These are phyloP conservation scores for Schizothorax lantsangensis DNA, from an alignment of 2,797 vertebrate species.

Conservation along the genomic window DNA sequence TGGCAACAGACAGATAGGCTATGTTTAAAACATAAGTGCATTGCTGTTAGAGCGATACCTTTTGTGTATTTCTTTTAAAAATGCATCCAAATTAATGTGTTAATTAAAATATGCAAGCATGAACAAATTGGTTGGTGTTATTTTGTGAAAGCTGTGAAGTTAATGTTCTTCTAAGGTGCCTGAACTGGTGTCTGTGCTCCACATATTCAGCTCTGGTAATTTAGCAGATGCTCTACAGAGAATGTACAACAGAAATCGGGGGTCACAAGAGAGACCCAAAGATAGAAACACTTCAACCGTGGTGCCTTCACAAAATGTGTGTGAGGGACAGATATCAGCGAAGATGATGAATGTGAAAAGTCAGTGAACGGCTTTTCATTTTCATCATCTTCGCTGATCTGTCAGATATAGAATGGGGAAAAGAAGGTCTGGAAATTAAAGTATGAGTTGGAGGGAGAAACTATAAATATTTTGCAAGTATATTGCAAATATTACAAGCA, in stretches of 20 bases:
- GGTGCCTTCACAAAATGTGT: slow-evolving; percentile 18
- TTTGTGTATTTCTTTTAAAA: background rate
- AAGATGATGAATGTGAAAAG: background rate
- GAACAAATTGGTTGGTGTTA: background rate
- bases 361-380: background rate
- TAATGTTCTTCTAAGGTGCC: background rate
- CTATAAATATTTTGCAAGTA: background rate
- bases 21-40: background rate
- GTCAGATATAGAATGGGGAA: background rate
- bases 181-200: background rate
- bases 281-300: slow-evolving; percentile 50
- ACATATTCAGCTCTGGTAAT: slow-evolving; percentile 11
- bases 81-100: background rate
- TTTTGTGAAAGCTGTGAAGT: background rate
- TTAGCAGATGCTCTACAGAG: slow-evolving; percentile 17
- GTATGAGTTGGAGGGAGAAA: background rate
- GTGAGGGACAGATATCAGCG: slow-evolving; percentile 13
- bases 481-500: background rate
- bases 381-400: background rate
- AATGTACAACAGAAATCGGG: slow-evolving; percentile 34
- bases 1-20: background rate
- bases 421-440: slow-evolving; percentile 16
- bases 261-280: slow-evolving; percentile 53
- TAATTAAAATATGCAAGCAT: slow-evolving; percentile 1
- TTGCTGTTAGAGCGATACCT: background rate